Evolutionary conservation across 2,797 vertebrate genomes (phyloP).

Genomic region (Helostoma temminkii): DNA sequence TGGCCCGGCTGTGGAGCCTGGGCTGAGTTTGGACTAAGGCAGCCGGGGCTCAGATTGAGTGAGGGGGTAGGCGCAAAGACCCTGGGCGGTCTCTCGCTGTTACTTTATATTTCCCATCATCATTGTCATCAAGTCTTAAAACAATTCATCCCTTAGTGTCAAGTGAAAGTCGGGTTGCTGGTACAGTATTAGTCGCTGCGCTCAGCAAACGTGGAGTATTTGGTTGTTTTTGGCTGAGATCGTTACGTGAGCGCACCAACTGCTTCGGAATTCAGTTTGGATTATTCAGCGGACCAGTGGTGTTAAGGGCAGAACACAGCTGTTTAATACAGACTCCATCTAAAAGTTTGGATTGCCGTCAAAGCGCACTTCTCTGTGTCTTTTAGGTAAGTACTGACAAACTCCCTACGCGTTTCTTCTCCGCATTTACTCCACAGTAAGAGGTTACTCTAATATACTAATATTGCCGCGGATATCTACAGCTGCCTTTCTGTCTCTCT

Average conservation of each 20-base stretch:
- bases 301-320: background rate
- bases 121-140: constrained; percentile 19
- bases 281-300: constrained; percentile 47
- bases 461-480: constrained; percentile 63
- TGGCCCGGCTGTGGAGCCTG: constrained; percentile 57
- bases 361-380: constrained; percentile 44
- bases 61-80: constrained; percentile 5
- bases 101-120: background rate
- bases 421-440: constrained; percentile 26
- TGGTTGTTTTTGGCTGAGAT: constrained; percentile 56
- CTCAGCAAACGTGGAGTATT: constrained; percentile 7
- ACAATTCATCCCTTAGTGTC: background rate
- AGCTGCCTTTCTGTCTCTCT: constrained; percentile 43
- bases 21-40: constrained; percentile 49
- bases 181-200: background rate
- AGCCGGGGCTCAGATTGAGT: constrained; percentile 28
- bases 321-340: background rate
- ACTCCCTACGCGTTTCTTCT: constrained; percentile 26
- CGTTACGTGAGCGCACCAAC: constrained; percentile 39
- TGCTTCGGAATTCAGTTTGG: constrained; percentile 43
- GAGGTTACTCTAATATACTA: constrained; percentile 54
- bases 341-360: constrained; percentile 58
- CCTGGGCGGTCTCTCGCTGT: background rate
- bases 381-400: constrained; percentile 77
- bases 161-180: background rate